These are phyloP conservation scores for Pachypeltis micranthus DNA, from an alignment of 1,140 invertebrate species.

Conservation along the genomic window DNA sequence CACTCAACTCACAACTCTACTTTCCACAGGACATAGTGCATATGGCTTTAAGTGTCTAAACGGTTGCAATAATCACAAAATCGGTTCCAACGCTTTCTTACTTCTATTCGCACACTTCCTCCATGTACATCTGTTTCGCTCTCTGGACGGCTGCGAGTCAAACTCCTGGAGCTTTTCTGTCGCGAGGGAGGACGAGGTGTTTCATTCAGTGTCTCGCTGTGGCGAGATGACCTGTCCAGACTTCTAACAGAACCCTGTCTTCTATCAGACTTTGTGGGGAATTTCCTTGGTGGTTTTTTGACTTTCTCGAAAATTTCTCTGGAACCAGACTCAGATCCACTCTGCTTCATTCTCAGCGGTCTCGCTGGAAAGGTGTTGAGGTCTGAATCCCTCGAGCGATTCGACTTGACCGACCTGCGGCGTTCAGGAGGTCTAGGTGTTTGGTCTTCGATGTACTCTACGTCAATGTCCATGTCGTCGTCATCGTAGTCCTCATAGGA, in stretches of 20 bases:
- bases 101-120: constrained; percentile 8
- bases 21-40: too few species aligned
- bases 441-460: not conserved
- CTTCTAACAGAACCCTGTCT: constrained; percentile 19
- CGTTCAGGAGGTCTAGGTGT: constrained; percentile 32
- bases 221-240: constrained; percentile 12
- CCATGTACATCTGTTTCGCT: not conserved
- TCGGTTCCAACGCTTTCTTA: not conserved
- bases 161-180: constrained; percentile 19
- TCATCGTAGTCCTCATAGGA: constrained; percentile 31
- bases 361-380: constrained; percentile 19
- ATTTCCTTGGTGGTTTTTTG: constrained; percentile 22
- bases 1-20: too few species aligned
- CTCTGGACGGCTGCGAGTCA: constrained; percentile 10
- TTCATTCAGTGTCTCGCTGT: constrained; percentile 2
- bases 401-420: constrained; percentile 31
- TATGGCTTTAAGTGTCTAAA: too few species aligned
- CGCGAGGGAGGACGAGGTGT: constrained; percentile 15
- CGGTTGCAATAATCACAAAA: too few species aligned
- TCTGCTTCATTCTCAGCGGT: constrained; percentile 13
- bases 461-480: constrained; percentile 23
- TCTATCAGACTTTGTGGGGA: constrained; percentile 6
- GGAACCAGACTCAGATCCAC: constrained; percentile 3
- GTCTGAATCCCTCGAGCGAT: not conserved
- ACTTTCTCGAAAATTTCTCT: constrained; percentile 9